Percentiles rank a stretch among this genome's conserved stretches.
phyloP scores from a whole-genome alignment of 2,797 vertebrate species.

The Diglossa cyanea region DNA sequence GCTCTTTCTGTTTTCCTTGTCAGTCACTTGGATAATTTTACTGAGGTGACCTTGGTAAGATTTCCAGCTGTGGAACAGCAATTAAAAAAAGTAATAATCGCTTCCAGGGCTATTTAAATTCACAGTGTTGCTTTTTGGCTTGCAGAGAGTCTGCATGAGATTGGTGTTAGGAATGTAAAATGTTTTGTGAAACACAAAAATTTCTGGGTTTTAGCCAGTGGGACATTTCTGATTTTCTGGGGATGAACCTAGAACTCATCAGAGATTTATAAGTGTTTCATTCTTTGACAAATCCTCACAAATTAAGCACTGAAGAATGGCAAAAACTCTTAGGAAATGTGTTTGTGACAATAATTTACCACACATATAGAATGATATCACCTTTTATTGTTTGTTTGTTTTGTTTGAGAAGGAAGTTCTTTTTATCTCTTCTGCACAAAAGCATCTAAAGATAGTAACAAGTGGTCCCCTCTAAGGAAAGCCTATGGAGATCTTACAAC shows the following conservation, averaged over 20 bases:
- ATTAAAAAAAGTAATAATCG: conserved; percentile 6
- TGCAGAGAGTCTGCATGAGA: background rate
- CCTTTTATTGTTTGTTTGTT: background rate
- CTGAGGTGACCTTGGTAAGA: background rate
- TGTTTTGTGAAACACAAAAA: background rate
- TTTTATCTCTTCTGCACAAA: background rate
- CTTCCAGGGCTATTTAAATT: conserved; percentile 16
- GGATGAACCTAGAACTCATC: background rate
- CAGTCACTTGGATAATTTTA: conserved; percentile 10
- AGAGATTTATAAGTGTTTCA: background rate
- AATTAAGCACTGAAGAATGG: background rate
- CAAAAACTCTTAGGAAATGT: background rate
- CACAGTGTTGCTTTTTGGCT: background rate
- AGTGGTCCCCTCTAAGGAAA: background rate
- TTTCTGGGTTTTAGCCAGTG: background rate
- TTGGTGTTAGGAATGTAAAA: background rate
- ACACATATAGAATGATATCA: background rate
- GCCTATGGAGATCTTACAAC: background rate
- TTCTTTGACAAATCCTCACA: background rate
- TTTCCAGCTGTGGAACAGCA: background rate
- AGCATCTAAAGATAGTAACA: background rate
- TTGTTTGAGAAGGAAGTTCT: background rate
- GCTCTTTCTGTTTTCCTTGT: background rate
- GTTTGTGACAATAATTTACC: background rate
- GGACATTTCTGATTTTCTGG: background rate